phyloP scores from a whole-genome alignment of 2,888 invertebrate species.

The Euplagia quadripunctaria region DNA sequence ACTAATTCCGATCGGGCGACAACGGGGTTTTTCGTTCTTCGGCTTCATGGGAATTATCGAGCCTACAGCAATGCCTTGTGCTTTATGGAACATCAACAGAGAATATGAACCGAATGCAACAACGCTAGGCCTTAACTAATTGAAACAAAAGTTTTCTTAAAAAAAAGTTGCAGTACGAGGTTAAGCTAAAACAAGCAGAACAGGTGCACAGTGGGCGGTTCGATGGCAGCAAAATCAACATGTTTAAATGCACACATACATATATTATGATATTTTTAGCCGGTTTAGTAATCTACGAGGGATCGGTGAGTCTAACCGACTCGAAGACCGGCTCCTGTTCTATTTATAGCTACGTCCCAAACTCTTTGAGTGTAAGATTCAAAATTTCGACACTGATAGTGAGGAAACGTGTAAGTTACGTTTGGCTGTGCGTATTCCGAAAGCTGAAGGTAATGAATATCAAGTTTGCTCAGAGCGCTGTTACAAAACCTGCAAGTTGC shows the following conservation, averaged over 20 bases:
- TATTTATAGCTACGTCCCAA: slow-evolving; percentile 57
- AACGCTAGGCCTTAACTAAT: slow-evolving; percentile 6
- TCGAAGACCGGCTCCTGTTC: slow-evolving; percentile 60
- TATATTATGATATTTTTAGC: slow-evolving; percentile 72
- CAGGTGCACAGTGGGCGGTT: slow-evolving; percentile 72
- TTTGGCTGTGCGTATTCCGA: slow-evolving; percentile 71
- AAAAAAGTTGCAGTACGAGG: slow-evolving; percentile 53
- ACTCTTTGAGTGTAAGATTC: slow-evolving; percentile 39
- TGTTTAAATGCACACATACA: slow-evolving; percentile 68
- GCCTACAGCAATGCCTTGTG: slow-evolving; percentile 27
- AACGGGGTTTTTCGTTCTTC: slow-evolving; percentile 54
- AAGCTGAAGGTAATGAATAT: slow-evolving; percentile 77
- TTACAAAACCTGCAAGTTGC: slow-evolving; percentile 77
- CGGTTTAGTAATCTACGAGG: slow-evolving; percentile 64
- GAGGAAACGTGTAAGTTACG: slow-evolving; percentile 67
- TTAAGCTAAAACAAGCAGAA: slow-evolving; percentile 67
- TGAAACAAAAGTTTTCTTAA: slow-evolving; percentile 26
- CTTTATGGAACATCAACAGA: slow-evolving; percentile 10
- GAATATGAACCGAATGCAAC: slow-evolving; percentile 15
- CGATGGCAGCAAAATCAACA: slow-evolving; percentile 64
- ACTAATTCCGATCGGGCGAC: slow-evolving; percentile 60
- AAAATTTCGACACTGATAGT: slow-evolving; percentile 54
- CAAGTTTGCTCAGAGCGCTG: slow-evolving; percentile 76
- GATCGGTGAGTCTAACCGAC: slow-evolving; percentile 61
- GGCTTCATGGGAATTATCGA: slow-evolving; percentile 59